These are phyloP conservation scores for Antennarius striatus DNA, from an alignment of 2,113 vertebrate genomes.

Conservation along the genomic window DNA sequence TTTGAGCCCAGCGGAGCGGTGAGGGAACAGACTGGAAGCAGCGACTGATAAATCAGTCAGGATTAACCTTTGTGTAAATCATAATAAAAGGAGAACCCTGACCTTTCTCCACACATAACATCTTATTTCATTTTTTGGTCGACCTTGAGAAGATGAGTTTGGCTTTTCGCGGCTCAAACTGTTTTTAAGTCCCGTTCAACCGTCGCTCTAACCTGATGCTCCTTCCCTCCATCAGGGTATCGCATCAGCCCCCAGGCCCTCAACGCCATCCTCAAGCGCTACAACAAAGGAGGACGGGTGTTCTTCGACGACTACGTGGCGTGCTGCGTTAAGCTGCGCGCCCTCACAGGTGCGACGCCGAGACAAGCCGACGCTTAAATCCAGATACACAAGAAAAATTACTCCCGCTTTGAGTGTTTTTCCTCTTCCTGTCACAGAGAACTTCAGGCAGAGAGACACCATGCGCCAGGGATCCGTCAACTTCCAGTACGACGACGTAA, in stretches of 20 bases:
- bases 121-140: too few species aligned
- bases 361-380: not conserved
- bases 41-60: too few species aligned
- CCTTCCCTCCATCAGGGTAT: slow-evolving; percentile 76
- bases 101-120: too few species aligned
- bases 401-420: not conserved
- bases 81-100: too few species aligned
- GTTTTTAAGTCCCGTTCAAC: too few species aligned
- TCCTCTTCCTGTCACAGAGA: slow-evolving; percentile 74
- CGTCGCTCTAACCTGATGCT: too few species aligned
- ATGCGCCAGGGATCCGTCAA: slow-evolving; percentile 87
- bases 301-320: slow-evolving; percentile 93
- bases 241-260: slow-evolving; percentile 84
- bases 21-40: too few species aligned
- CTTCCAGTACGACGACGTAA: slow-evolving; percentile 90
- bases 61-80: too few species aligned
- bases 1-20: not conserved
- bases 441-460: slow-evolving; percentile 85
- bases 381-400: not conserved
- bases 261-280: slow-evolving; percentile 84
- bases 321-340: slow-evolving; percentile 88
- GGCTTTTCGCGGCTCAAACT: too few species aligned
- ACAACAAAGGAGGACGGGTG: slow-evolving; percentile 85
- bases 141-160: too few species aligned
- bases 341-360: slow-evolving; percentile 83